Evolutionary conservation across 2,113 vertebrate species (phyloP), one percentile per base, ranked within the genome.

Genomic region (Fregata magnificens): DNA sequence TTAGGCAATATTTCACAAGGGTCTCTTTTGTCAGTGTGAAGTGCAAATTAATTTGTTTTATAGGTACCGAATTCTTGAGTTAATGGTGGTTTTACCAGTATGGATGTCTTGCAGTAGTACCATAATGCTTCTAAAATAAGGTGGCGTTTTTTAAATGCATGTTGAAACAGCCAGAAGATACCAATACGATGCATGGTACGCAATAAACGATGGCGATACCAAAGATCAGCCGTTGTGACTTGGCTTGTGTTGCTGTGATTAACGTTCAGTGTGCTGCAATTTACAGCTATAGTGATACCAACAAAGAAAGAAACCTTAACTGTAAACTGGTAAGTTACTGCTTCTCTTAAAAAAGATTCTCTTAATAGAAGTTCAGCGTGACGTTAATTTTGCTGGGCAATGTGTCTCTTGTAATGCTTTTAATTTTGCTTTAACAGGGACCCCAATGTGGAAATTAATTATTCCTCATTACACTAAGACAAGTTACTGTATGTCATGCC

Each of bases 1-100:
- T 94, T 95, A 89, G 87, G 74, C 93, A 92, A 18, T 97, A 83
- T 96, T 97, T 96, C 93, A 95, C 77, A 72, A 90, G 93, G 61
- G 42, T 93, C 87, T 94, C 62, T 97, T 92, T 88, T 31, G 10
- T 90, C 96, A 96, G 82, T 15, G 24, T 81, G 90, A 95, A 96
- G 63, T 20, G 24, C 71, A 95, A 92, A 93, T 93, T 58, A 50
- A 81, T 95, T 97, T 95, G 87, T 15, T 95, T 81, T 72, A 50
- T 81, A 92, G 83, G 86, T 97, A 92, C 38, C 77, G 86, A 93
- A 85, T 91, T 89, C 67, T 91, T 90, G 85, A 97, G 83, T 92
- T 96, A 61, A n/a, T 86, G 87, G 66, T 83, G 86, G 66, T 49
- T 93, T 95, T 95, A 93, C 78, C 20, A 18, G 3, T 26, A 63